Evolutionary conservation across 2,797 vertebrate genomes (phyloP), one percentile per base, ranked within the genome.

Genomic region (Hippocampus kuda): DNA sequence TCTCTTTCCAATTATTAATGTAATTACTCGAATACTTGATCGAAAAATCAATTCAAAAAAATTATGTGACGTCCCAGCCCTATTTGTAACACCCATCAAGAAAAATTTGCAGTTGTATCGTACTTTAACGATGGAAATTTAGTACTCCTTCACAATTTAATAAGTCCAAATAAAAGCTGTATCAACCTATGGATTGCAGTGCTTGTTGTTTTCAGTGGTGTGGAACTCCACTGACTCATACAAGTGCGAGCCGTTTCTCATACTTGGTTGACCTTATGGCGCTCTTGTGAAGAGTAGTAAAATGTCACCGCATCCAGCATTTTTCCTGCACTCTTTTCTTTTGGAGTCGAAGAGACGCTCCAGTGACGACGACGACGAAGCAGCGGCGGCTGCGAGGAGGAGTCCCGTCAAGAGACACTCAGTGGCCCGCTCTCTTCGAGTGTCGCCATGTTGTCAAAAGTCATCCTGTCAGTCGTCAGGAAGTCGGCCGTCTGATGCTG

Each of bases 371-470:
- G 46, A 65, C 15, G 12, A 15, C 26, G 12, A 15, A 13, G 5
- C 44, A 4, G 34, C 34, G 34, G 34, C 34, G 5, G 34, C 34
- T 34, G 34, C 6, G 6, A 34, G 34, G 34, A 41, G 42, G 26
- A 51, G 44, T 48, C 24, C 42, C 63, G 7, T 65, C 63, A 48
- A 6, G 72, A 54, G 67, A 68, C 61, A 65, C 61, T 56, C 26
- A 11, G 72, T 13, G 49, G 27, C 51, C 57, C 51, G 26, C 27
- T 46, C 49, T 26, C 49, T 44, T 44, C 13, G 30, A 44, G 66
- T 59, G 54, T 72, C 56, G 66, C 46, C 26, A 11, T 13, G 24
- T 65, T 72, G 64, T 75, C 77, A 79, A 44, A 74, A 75, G 59
- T 51, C 59, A 73, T 72, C 65, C 48, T 48, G 54, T 60, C 13